Percentiles rank a stretch among this genome's conserved stretches.
Evolutionary conservation across 2,113 vertebrate genomes (phyloP).

Genomic region (Brachirus orientalis): DNA sequence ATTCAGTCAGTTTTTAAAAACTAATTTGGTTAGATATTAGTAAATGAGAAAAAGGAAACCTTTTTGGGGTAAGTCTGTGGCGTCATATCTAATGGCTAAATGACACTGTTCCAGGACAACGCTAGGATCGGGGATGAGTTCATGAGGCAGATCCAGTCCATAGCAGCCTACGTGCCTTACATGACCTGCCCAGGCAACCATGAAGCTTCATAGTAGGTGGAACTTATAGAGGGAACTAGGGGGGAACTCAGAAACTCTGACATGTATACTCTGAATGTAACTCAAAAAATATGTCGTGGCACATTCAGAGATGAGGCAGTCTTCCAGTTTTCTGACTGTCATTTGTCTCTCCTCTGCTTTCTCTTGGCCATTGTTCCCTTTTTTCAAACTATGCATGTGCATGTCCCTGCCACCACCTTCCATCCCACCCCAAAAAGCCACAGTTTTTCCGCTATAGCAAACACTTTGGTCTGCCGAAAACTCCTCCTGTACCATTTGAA

Average conservation of each 20-base stretch:
- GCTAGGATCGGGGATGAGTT: slow-evolving; percentile 87
- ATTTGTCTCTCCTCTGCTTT: slow-evolving; percentile 16
- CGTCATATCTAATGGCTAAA: slow-evolving; percentile 14
- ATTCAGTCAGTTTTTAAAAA: slow-evolving; percentile 8
- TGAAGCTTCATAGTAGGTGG: slow-evolving; percentile 85
- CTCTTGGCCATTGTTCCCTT: slow-evolving; percentile 18
- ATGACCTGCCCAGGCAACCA: slow-evolving; percentile 94
- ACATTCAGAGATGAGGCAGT: slow-evolving; percentile 27
- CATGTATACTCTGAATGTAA: not conserved
- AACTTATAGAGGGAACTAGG: too few species aligned
- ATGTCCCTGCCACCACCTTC: not conserved
- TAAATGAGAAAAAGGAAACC: slow-evolving; percentile 11
- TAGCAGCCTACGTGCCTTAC: slow-evolving; percentile 87
- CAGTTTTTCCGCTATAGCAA: slow-evolving; percentile 46
- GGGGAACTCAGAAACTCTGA: too few species aligned
- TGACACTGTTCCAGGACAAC: slow-evolving; percentile 78
- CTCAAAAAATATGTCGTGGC: not conserved
- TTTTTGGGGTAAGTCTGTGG: slow-evolving; percentile 20
- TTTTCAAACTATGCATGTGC: not conserved
- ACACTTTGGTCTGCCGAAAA: slow-evolving; percentile 37
- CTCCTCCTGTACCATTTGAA: slow-evolving; percentile 34
- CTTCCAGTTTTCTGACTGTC: slow-evolving; percentile 15
- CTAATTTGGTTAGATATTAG: slow-evolving; percentile 20
- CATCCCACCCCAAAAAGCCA: slow-evolving; percentile 4
- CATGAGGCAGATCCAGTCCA: slow-evolving; percentile 88